These are phyloP conservation scores for Trachymyrmex cornetzi DNA, from an alignment of 1,140 invertebrate species.

Conservation along the genomic window DNA sequence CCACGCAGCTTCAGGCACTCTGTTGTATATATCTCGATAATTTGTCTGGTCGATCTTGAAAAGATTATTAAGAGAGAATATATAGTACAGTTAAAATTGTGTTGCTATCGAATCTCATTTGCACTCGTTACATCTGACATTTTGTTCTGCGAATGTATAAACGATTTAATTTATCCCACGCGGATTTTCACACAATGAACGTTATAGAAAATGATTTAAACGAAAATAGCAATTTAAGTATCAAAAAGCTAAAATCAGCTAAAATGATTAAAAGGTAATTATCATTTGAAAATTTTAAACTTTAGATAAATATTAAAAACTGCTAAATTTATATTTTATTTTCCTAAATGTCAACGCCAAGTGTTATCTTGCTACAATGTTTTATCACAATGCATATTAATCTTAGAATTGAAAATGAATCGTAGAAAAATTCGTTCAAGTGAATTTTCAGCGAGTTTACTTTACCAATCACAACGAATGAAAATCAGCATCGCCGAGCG, in stretches of 20 bases:
- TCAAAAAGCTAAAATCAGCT: slow-evolving; percentile 8
- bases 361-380: background rate
- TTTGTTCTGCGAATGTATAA: slow-evolving; percentile 5
- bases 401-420: slow-evolving; percentile 35
- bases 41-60: slow-evolving; percentile 37
- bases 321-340: background rate
- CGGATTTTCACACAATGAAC: slow-evolving; percentile 5
- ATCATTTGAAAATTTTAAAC: slow-evolving; percentile 4
- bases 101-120: slow-evolving; percentile 28
- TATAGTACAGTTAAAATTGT: slow-evolving; percentile 7
- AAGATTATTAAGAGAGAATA: slow-evolving; percentile 21
- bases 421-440: slow-evolving; percentile 36
- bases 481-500: slow-evolving; percentile 69
- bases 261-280: slow-evolving; percentile 25
- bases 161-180: slow-evolving; percentile 13
- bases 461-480: slow-evolving; percentile 72
- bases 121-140: slow-evolving; percentile 19
- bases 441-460: slow-evolving; percentile 69
- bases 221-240: slow-evolving; percentile 19
- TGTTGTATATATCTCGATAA: slow-evolving; percentile 39
- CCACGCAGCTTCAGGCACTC: slow-evolving; percentile 3
- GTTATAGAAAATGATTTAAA: slow-evolving; percentile 11
- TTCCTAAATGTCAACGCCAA: background rate
- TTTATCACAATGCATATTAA: background rate
- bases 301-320: background rate